These are phyloP conservation scores for Trididemnum miniatum DNA, from an alignment of 23 tunicate species.

Conservation along the genomic window DNA sequence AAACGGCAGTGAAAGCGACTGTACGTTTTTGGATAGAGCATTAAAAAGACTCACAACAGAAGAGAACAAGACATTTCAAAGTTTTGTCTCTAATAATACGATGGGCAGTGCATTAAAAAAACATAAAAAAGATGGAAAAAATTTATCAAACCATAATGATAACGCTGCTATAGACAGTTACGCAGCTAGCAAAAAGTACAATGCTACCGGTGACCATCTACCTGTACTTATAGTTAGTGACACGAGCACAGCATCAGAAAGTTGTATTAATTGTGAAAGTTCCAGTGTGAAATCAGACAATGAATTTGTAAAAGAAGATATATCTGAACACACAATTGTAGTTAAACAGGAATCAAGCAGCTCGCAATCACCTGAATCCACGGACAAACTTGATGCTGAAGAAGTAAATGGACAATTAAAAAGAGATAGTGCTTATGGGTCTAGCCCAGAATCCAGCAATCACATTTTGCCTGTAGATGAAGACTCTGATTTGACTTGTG, in stretches of 20 bases:
- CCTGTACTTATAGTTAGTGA: not conserved
- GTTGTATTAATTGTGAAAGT: not conserved
- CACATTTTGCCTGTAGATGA: not conserved
- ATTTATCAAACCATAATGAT: not conserved
- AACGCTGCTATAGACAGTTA: not conserved
- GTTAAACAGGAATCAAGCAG: not conserved
- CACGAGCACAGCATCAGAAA: not conserved
- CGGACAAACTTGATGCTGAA: not conserved
- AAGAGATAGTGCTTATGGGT: conserved; percentile 89
- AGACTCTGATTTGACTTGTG: not conserved
- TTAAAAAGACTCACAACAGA: not conserved
- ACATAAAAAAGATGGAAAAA: not conserved
- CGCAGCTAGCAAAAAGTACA: not conserved
- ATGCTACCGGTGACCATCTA: not conserved
- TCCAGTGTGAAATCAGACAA: not conserved
- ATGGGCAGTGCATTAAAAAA: not conserved
- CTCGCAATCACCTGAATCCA: not conserved
- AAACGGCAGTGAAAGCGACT: not conserved
- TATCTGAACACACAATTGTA: not conserved
- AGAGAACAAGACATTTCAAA: not conserved
- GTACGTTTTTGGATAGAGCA: not conserved
- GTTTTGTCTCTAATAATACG: not conserved
- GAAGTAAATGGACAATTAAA: not conserved
- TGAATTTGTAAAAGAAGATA: not conserved
- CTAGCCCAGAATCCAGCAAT: conserved; percentile 51